phyloP scores from a whole-genome alignment of 1,140 invertebrate genomes.

The Bombus confusus region DNA sequence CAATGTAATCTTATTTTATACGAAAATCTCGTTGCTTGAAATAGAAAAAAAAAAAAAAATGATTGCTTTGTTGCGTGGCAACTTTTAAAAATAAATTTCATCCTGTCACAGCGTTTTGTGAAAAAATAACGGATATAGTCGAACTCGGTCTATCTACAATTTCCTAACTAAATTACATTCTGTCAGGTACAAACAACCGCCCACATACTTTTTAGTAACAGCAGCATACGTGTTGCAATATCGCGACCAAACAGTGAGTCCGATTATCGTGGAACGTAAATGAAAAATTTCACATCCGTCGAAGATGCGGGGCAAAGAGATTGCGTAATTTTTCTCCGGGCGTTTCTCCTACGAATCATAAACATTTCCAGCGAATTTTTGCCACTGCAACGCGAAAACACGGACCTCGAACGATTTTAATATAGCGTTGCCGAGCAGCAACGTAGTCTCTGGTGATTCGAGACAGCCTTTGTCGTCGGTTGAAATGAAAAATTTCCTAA shows the following conservation, averaged over 20 bases:
- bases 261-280: neutral
- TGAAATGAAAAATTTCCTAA: constrained; percentile 28
- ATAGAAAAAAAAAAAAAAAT: neutral
- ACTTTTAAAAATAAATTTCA: neutral
- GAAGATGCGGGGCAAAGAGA: neutral
- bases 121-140: neutral
- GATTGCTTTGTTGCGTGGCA: neutral
- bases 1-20: neutral
- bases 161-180: neutral
- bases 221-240: neutral
- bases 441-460: neutral
- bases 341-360: neutral
- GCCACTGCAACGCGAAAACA: neutral
- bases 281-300: constrained; percentile 21
- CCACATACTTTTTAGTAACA: neutral
- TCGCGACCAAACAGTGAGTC: neutral
- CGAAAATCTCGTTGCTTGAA: neutral
- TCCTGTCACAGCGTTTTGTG: neutral
- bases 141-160: neutral
- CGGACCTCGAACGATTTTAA: neutral
- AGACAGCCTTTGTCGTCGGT: neutral
- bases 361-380: neutral
- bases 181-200: neutral
- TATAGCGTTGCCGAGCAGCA: neutral
- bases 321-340: neutral